Percentiles rank a stretch among this genome's conserved stretches.
Evolutionary conservation across 2,797 vertebrate species (phyloP).

Genomic region (Pagetopsis macropterus): DNA sequence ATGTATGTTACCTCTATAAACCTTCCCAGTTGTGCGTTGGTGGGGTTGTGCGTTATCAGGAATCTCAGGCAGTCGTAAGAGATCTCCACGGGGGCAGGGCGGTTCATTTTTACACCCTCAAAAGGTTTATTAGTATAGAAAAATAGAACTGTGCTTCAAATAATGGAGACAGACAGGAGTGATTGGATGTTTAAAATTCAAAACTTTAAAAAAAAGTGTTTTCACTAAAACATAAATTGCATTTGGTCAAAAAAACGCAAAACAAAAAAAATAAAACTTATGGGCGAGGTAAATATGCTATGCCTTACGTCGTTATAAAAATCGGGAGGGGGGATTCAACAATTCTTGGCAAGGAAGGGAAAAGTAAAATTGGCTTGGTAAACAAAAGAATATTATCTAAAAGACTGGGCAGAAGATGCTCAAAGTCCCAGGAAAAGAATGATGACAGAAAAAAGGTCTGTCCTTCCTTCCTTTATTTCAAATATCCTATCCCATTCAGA

Average conservation of each 20-base stretch:
- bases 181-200: background rate
- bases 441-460: slow-evolving; percentile 30
- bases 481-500: slow-evolving; percentile 74
- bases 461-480: slow-evolving; percentile 24
- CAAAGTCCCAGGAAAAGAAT: slow-evolving; percentile 14
- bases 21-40: slow-evolving; percentile 92
- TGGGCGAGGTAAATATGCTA: background rate
- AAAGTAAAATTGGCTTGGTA: slow-evolving; percentile 30
- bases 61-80: slow-evolving; percentile 93
- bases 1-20: slow-evolving; percentile 91
- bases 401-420: background rate
- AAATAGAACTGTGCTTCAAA: slow-evolving; percentile 38
- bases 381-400: slow-evolving; percentile 8
- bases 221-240: slow-evolving; percentile 2
- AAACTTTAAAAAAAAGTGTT: slow-evolving; percentile 8
- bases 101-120: slow-evolving; percentile 91
- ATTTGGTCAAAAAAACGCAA: background rate
- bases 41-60: slow-evolving; percentile 98
- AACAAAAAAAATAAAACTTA: background rate
- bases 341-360: slow-evolving; percentile 54
- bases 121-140: slow-evolving; percentile 32
- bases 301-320: background rate
- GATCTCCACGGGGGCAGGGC: slow-evolving; percentile 97
- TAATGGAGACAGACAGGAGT: background rate
- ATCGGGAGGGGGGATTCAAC: background rate